Evolutionary conservation across 2,888 invertebrate species (phyloP).

Genomic region (Cephus spinipes): DNA sequence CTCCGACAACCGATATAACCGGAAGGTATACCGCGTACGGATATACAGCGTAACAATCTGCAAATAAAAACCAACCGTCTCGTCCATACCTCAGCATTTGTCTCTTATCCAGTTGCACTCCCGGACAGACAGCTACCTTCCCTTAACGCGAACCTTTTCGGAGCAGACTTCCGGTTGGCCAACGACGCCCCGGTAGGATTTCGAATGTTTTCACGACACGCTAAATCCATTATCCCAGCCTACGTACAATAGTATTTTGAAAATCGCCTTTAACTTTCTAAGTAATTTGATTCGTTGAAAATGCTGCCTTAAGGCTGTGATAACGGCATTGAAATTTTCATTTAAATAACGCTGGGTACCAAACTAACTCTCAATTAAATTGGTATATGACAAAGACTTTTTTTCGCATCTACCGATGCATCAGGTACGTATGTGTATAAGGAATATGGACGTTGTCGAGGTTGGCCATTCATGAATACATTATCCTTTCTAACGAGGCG

Average conservation of each 20-base stretch:
- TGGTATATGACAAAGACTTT: background rate
- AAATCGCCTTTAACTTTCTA: background rate
- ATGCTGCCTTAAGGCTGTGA: background rate
- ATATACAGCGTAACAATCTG: background rate
- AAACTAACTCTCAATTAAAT: background rate
- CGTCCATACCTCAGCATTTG: background rate
- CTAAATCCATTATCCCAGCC: background rate
- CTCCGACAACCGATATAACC: background rate
- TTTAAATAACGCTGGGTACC: background rate
- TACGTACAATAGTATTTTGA: background rate
- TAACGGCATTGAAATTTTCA: background rate
- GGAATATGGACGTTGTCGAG: slow-evolving; percentile 25
- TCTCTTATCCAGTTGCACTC: background rate
- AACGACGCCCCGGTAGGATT: background rate
- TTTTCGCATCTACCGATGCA: background rate
- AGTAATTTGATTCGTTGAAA: background rate
- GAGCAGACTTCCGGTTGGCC: background rate
- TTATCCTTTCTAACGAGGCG: slow-evolving; percentile 61
- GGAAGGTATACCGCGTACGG: background rate
- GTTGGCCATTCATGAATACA: slow-evolving; percentile 56
- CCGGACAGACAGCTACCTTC: background rate
- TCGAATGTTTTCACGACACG: background rate
- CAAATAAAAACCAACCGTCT: background rate
- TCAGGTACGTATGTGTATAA: background rate
- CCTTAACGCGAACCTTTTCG: background rate